Base-by-base conservation (phyloP, 1,140 invertebrate species). In the Drusus annulatus region DNA sequence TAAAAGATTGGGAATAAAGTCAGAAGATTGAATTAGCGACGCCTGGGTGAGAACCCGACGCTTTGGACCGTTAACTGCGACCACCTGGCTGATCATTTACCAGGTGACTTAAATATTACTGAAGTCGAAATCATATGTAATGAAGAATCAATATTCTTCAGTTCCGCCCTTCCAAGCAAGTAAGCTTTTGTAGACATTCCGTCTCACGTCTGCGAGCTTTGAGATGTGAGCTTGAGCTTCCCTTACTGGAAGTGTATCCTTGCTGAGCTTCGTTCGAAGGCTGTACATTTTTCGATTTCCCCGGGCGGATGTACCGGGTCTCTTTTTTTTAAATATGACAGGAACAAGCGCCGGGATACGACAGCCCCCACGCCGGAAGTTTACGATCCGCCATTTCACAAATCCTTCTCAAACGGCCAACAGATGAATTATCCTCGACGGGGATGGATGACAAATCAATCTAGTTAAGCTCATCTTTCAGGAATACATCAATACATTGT, bases 271-370 rank as follows among this genome's bases (percentile, higher is more conserved):
- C 65, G 28, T 76, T 58, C 74, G 54, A 60, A 62, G 36, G 58
- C 21, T 36, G 68, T 77, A 77, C 65, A 77, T 77, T 52, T 77
- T 77, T 63, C 60, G 56, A 77, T 77, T 77, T 77, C 76, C 76
- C 76, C 0, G 31, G 45, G 45, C 60, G 65, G 65, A 50, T 69
- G 51, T 21, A 50, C 65, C 36, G 36, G 36, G 56, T 45, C n/a
- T 77, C 28, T 16, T 52, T 28, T 65, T 77, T 77, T 77, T 65
- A 77, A 77, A 65, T 65, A 65, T 65, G 76, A 65, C 76, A 77
- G 50, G 45, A 65, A 77, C 76, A 65, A 65, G 62, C 62, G 28
- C n/a, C 17, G n/a, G n/a, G 17, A 21, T 36, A 69, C 21, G 65
- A 25, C 71, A 28, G 71, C 13, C 76, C 31, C 21, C 36, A n/a